Conservation (phyloP, 2,797 vertebrate species). For the Liasis olivaceus region DNA sequence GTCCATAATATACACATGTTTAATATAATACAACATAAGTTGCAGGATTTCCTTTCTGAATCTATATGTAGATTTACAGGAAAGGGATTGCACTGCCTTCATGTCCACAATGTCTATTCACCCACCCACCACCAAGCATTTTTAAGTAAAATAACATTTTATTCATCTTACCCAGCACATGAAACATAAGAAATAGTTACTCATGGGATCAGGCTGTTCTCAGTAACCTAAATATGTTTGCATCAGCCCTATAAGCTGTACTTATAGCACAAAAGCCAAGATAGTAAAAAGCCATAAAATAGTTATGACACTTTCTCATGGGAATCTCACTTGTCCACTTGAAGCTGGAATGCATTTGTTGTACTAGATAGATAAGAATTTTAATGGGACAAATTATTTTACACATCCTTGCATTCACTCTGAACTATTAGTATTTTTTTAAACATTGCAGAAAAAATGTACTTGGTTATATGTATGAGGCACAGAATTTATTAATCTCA, state of each 20-base stretch:
- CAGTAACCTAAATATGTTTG: neutral
- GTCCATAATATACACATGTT: neutral
- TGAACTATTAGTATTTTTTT: neutral
- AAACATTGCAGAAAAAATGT: neutral
- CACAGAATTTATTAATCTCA: neutral
- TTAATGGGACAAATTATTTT: neutral
- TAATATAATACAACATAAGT: neutral
- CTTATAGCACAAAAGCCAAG: neutral
- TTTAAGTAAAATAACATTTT: neutral
- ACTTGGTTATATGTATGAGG: neutral
- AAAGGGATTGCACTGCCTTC: neutral
- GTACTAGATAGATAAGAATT: neutral
- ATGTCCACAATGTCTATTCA: neutral
- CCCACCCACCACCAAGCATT: neutral
- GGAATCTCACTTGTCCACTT: neutral
- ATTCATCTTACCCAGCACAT: neutral
- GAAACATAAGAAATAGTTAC: neutral
- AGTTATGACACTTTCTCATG: neutral
- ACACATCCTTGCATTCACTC: neutral
- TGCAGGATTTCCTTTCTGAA: neutral
- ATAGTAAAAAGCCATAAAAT: neutral
- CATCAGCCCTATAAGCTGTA: neutral
- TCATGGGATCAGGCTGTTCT: neutral
- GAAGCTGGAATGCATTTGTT: neutral
- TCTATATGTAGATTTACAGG: neutral